Conservation (phyloP, 2,888 invertebrate genomes). For the Platycnemis pennipes region DNA sequence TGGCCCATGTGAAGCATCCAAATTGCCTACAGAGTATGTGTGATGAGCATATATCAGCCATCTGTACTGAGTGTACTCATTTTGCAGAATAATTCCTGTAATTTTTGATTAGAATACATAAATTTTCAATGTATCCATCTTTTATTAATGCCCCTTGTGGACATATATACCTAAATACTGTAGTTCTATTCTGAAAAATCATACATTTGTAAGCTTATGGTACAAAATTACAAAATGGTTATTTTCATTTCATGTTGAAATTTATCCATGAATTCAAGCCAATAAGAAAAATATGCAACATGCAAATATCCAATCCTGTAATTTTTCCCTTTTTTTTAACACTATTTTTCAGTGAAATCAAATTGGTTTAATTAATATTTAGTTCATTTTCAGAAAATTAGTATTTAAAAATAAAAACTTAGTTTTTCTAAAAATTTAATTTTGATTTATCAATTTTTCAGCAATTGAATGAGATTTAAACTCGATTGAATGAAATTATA, state of each 20-base stretch:
- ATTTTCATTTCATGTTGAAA: constrained; percentile 72
- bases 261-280: neutral
- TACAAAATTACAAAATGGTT: constrained; percentile 76
- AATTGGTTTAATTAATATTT: neutral
- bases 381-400: neutral
- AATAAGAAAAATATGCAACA: neutral
- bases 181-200: constrained; percentile 77
- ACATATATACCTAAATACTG: constrained; percentile 77
- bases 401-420: neutral
- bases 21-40: neutral
- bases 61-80: constrained; percentile 70
- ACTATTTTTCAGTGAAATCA: neutral
- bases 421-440: neutral
- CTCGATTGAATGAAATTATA: too few species aligned
- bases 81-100: constrained; percentile 78
- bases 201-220: neutral
- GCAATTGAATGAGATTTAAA: neutral
- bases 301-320: neutral
- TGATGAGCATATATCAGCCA: neutral
- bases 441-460: neutral
- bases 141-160: constrained; percentile 77
- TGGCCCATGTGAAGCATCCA: neutral
- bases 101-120: constrained; percentile 77
- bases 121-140: constrained; percentile 77
- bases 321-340: neutral